Evolutionary conservation across 2,113 vertebrate species (phyloP), one percentile per base, ranked within the genome.

Genomic region (Pithys albifrons): DNA sequence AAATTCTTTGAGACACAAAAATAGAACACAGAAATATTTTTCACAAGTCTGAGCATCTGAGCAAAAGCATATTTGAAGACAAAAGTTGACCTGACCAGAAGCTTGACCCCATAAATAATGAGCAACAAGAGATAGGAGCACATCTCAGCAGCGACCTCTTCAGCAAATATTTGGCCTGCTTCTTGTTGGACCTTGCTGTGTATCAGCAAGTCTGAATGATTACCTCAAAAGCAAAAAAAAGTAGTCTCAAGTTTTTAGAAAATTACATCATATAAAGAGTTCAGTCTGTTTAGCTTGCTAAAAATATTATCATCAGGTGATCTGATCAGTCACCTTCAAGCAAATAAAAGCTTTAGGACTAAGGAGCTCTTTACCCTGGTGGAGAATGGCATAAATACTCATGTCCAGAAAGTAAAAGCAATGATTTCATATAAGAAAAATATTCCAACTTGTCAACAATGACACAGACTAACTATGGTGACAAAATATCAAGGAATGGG

Each of bases 271-370:
- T 76, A 73, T 88, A 43, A 93, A 85, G 27, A 57, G n/a, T 88
- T 88, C 64, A 37, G 31, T 45, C 61, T 0, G 0, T 81, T 88
- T 89, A 61, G 75, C 22, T 93, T 81, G 65, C 72, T 91, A 90
- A 96, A 94, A 92, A 92, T 81, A 92, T 31, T 73, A 91, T 74
- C 33, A 85, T 74, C 51, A 61, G 75, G 72, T 92, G 85, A 90
- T 85, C 45, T 90, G 75, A 86, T 88, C 90, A 81, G 83, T 83
- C 92, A 93, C 61, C 61, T 89, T 92, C 88, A 80, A 74, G 76
- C 48, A 88, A 9, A 93, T 57, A 75, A 87, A 84, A 86, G 52
- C 31, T 74, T 80, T 37, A 71, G 69, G 48, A 65, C 33, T 69
- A 65, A 77, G 85, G 83, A 88, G 45, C n/a, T 65, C 41, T 81